These are phyloP conservation scores for Artibeus lituratus DNA, from an alignment of 2,797 vertebrate species.

Conservation along the genomic window DNA sequence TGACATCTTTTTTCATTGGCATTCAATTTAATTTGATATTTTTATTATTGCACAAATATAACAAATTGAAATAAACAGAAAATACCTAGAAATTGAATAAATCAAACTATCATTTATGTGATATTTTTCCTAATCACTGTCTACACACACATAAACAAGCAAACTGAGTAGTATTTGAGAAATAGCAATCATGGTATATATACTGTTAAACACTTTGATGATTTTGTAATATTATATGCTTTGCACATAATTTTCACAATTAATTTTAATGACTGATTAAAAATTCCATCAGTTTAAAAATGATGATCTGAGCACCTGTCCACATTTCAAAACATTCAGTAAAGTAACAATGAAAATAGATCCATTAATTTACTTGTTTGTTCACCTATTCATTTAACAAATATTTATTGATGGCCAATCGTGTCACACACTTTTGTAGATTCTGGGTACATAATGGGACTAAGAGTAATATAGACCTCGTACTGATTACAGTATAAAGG, in stretches of 20 bases:
- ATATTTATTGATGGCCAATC: not conserved
- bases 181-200: not conserved
- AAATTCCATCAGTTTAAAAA: not conserved
- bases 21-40: conserved; percentile 45
- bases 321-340: not conserved
- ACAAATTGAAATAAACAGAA: conserved; percentile 35
- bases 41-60: conserved; percentile 49
- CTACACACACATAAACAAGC: not conserved
- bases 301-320: not conserved
- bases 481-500: not conserved
- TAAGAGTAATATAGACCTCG: not conserved
- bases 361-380: not conserved
- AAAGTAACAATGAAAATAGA: conserved; percentile 3
- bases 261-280: conserved; percentile 19
- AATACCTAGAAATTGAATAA: not conserved
- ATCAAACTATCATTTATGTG: not conserved
- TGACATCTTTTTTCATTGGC: not conserved
- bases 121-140: not conserved
- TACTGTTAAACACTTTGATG: not conserved
- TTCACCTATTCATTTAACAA: not conserved
- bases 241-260: not conserved
- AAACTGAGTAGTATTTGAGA: not conserved
- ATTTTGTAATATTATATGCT: not conserved
- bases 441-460: not conserved
- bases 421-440: not conserved